Conservation (phyloP, 2,113 vertebrate genomes). For the Xerus inauris region DNA sequence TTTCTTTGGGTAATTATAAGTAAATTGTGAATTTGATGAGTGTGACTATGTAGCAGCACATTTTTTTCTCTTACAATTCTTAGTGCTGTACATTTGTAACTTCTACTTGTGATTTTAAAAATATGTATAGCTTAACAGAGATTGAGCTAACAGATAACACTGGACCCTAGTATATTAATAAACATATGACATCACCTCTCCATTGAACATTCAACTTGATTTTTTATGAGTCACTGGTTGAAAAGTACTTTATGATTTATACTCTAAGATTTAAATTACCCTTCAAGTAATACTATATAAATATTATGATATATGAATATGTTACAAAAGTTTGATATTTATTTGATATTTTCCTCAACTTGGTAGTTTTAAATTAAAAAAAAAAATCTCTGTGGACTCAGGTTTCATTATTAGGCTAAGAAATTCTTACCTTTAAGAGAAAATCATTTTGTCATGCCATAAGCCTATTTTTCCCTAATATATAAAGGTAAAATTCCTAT, state of each 20-base stretch:
- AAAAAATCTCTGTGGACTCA: not conserved
- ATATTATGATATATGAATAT: slow-evolving; percentile 4
- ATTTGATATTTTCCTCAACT: not conserved
- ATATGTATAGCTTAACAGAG: slow-evolving; percentile 31
- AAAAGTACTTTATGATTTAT: slow-evolving; percentile 28
- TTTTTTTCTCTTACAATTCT: slow-evolving; percentile 10
- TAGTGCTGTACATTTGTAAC: slow-evolving; percentile 7
- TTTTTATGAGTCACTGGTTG: not conserved
- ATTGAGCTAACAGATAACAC: not conserved
- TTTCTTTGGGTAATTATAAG: slow-evolving; percentile 34
- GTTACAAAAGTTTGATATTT: not conserved
- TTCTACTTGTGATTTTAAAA: slow-evolving; percentile 52
- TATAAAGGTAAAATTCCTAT: not conserved
- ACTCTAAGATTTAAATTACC: slow-evolving; percentile 23
- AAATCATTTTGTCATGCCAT: not conserved
- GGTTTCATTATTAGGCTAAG: not conserved
- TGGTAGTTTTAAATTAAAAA: not conserved
- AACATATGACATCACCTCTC: slow-evolving; percentile 25
- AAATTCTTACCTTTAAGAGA: slow-evolving; percentile 4
- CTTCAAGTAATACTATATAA: slow-evolving; percentile 21
- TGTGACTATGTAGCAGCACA: not conserved
- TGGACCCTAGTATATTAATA: not conserved
- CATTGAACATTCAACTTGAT: not conserved
- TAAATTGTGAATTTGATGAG: slow-evolving; percentile 1
- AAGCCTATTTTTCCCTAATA: not conserved